Evolutionary conservation across 1,140 invertebrate species (phyloP).

Genomic region (Panagrolaimus sp.): DNA sequence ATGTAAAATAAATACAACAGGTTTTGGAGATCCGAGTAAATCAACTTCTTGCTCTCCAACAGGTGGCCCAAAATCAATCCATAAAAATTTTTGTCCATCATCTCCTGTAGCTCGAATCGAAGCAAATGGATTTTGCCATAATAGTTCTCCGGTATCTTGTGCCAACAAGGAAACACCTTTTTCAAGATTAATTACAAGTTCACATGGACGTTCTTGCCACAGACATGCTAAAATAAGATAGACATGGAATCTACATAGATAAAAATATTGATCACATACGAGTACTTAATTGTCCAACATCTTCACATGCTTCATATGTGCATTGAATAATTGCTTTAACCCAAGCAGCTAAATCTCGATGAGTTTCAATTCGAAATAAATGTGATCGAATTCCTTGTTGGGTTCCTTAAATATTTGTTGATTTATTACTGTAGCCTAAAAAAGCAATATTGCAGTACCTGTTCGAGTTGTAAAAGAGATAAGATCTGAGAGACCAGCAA

Average conservation of each 20-base stretch:
- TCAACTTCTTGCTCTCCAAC: conserved; percentile 88
- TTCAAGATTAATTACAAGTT: conserved; percentile 78
- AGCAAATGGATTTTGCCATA: conserved; percentile 88
- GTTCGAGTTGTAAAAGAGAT: conserved; percentile 83
- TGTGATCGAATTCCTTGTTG: conserved; percentile 80
- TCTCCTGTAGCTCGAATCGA: conserved; percentile 84
- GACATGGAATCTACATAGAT: not conserved
- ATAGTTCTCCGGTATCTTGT: conserved; percentile 62
- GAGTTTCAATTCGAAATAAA: conserved; percentile 79
- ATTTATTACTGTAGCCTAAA: too few relatives aligned
- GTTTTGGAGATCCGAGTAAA: conserved; percentile 83
- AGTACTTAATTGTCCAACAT: conserved; percentile 67
- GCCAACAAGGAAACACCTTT: conserved; percentile 65
- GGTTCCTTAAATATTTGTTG: conserved; percentile 60
- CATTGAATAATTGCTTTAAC: conserved; percentile 84
- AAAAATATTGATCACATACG: conserved; percentile 64
- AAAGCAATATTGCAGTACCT: conserved; percentile 59
- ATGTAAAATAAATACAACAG: conserved; percentile 93
- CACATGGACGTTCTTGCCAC: conserved; percentile 74
- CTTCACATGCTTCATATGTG: conserved; percentile 72
- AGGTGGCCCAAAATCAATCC: conserved; percentile 87
- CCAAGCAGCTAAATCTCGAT: conserved; percentile 84
- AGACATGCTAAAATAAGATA: conserved; percentile 66
- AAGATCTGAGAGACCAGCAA: conserved; percentile 62
- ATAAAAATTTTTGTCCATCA: conserved; percentile 78